A percentile compares a stretch with the other conserved stretches of the same genome.
phyloP scores from a whole-genome alignment of 2,888 invertebrate genomes.

The Caenorhabditis uteleia region DNA sequence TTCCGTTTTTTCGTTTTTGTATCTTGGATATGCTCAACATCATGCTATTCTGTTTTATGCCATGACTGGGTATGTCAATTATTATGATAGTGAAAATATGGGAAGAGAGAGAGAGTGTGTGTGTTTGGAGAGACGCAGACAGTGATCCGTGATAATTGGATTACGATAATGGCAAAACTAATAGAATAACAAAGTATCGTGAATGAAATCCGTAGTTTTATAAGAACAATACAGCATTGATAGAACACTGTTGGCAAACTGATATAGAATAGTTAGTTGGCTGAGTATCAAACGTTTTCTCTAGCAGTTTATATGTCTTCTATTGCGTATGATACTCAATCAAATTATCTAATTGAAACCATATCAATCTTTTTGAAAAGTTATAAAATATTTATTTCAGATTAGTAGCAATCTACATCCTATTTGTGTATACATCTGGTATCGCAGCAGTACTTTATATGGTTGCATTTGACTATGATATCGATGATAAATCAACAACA shows the following conservation, averaged over 20 bases:
- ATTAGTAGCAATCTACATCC: slow-evolving; percentile 38
- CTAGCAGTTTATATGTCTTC: no score
- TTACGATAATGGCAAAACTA: no score
- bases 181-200: no score
- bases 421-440: slow-evolving; percentile 44
- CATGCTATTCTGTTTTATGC: slow-evolving; percentile 46
- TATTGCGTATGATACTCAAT: not conserved
- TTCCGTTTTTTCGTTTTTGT: slow-evolving; percentile 45
- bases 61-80: slow-evolving; percentile 50
- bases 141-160: no score
- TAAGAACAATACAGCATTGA: no score
- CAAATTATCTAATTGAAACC: no score
- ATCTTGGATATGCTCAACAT: slow-evolving; percentile 49
- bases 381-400: slow-evolving; percentile 25
- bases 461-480: slow-evolving; percentile 36
- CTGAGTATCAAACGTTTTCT: no score
- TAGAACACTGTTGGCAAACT: no score
- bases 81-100: not conserved
- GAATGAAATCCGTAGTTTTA: no score
- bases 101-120: not conserved
- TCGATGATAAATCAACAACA: slow-evolving; percentile 8
- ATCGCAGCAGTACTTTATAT: slow-evolving; percentile 50
- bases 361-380: no score
- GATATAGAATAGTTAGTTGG: no score
- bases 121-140: no score